These are phyloP conservation scores for Agrypnus murinus DNA, from an alignment of 2,888 invertebrate species.

Conservation along the genomic window DNA sequence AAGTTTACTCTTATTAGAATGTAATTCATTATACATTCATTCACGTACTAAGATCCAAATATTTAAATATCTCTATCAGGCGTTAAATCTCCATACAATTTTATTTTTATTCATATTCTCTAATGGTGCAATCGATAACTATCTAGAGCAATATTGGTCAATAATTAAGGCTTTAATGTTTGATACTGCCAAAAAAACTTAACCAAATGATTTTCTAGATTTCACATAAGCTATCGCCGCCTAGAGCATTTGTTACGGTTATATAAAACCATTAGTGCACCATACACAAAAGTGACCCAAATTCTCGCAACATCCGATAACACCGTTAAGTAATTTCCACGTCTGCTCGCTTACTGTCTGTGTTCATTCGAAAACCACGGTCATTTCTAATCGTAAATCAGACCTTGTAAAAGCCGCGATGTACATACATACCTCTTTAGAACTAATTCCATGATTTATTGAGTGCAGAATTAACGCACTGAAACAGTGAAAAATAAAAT, in stretches of 20 bases:
- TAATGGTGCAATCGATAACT: too few relatives aligned
- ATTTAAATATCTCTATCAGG: too few relatives aligned
- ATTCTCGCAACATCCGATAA: constrained; percentile 14
- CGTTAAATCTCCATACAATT: too few relatives aligned
- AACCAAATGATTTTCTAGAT: background rate
- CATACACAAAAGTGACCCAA: constrained; percentile 12
- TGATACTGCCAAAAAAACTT: too few relatives aligned
- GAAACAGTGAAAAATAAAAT: background rate
- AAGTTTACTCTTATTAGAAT: too few relatives aligned
- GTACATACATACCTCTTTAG: background rate
- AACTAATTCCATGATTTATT: background rate
- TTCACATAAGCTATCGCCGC: background rate
- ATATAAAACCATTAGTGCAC: background rate
- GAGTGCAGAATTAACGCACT: background rate
- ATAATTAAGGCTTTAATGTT: too few relatives aligned
- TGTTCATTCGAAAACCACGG: background rate
- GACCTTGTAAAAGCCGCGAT: background rate
- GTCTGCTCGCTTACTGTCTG: background rate
- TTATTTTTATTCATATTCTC: too few relatives aligned
- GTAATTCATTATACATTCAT: too few relatives aligned
- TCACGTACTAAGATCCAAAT: too few relatives aligned
- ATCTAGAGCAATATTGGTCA: too few relatives aligned
- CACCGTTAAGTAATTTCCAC: constrained; percentile 5
- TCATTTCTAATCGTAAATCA: background rate
- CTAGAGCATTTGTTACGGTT: background rate